A percentile compares a stretch with the other conserved stretches of the same genome.
Conservation (phyloP, 1,140 invertebrate genomes). For the Zaprionus inermis region DNA sequence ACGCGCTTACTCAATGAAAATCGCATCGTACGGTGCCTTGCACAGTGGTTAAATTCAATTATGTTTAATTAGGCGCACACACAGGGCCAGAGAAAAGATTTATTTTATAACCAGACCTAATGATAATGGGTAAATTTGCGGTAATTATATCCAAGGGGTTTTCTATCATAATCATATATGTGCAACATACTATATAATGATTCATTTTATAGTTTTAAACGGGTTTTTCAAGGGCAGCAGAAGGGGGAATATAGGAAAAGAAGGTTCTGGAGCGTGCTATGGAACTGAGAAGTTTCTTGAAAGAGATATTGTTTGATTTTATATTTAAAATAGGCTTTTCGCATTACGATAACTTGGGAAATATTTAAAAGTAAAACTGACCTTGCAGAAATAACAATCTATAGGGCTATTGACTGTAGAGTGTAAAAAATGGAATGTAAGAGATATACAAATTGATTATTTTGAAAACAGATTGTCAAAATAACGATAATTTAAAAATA, state of each 20-base stretch:
- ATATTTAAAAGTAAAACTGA: too few relatives aligned
- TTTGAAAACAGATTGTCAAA: too few relatives aligned
- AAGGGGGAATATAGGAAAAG: neutral
- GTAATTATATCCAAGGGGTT: neutral
- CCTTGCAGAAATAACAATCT: too few relatives aligned
- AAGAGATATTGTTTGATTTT: too few relatives aligned
- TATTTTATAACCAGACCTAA: conserved; percentile 2
- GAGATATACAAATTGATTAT: too few relatives aligned
- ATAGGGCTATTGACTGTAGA: too few relatives aligned
- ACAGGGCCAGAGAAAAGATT: neutral
- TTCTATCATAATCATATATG: neutral
- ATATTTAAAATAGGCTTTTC: too few relatives aligned
- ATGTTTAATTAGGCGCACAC: neutral
- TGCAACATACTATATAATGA: conserved; percentile 1
- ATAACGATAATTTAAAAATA: too few relatives aligned
- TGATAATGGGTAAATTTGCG: neutral
- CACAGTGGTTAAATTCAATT: conserved; percentile 7
- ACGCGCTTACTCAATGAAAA: neutral
- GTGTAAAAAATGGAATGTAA: too few relatives aligned
- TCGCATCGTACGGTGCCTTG: conserved; percentile 1
- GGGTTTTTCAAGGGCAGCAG: neutral
- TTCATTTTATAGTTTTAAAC: neutral
- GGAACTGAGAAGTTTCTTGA: too few relatives aligned
- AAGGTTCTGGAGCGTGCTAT: neutral
- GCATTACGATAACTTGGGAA: too few relatives aligned